phyloP scores from a whole-genome alignment of 2,888 invertebrate species.

The Tridacna crocea region DNA sequence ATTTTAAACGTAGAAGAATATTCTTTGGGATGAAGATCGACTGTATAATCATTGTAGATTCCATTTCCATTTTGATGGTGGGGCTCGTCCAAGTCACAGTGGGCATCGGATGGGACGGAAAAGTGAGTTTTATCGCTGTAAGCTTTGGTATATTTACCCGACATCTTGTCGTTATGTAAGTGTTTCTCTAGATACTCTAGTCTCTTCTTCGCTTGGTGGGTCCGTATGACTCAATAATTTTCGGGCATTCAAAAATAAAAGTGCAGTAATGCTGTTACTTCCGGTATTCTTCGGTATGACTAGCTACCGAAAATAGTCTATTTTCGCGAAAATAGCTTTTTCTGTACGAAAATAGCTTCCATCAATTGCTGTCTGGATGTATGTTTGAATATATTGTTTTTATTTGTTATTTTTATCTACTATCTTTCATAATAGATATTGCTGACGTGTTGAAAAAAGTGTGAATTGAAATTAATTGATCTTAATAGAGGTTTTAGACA shows the following conservation, averaged over 20 bases:
- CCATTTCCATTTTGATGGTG: constrained; percentile 46
- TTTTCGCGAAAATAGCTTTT: too few relatives aligned
- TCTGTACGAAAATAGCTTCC: too few relatives aligned
- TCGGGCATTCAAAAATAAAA: not conserved
- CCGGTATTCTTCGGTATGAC: not conserved
- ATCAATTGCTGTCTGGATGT: too few relatives aligned
- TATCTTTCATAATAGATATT: too few relatives aligned
- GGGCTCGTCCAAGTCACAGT: constrained; percentile 13
- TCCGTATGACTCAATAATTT: constrained; percentile 3
- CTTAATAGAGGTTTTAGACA: too few relatives aligned
- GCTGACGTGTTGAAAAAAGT: too few relatives aligned
- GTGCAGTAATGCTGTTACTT: not conserved
- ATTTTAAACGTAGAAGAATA: constrained; percentile 52
- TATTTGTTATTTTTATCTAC: too few relatives aligned
- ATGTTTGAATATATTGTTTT: too few relatives aligned
- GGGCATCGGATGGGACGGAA: constrained; percentile 49
- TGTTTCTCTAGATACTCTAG: not conserved
- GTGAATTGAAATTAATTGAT: too few relatives aligned
- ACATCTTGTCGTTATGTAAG: constrained; percentile 17
- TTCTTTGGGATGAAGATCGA: constrained; percentile 42
- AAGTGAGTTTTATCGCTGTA: constrained; percentile 63
- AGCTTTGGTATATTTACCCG: constrained; percentile 54
- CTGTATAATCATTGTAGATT: constrained; percentile 55
- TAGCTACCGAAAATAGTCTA: too few relatives aligned
- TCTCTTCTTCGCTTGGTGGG: not conserved